Evolutionary conservation across 2,113 vertebrate species (phyloP), one percentile per base, ranked within the genome.

Genomic region (Plectropomus leopardus): DNA sequence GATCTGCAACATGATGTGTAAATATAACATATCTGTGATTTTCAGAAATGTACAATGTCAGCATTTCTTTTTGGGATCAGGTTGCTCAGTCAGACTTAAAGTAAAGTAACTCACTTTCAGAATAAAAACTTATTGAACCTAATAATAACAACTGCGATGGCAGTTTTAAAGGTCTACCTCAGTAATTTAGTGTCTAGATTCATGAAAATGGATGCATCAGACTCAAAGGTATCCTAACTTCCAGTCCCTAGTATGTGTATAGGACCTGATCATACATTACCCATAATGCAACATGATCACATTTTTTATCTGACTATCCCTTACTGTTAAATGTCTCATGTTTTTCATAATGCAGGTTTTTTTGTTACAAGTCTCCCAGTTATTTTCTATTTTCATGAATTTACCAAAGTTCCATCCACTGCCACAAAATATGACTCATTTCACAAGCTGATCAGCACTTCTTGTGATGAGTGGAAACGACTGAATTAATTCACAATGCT

Each of bases 221-320:
- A 28, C 16, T 16, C 17, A 0, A 42, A 58, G 30, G 21, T 14
- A 30, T 26, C 6, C 9, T 19, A 24, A 42, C 5, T 11, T 32
- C 19, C 24, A 5, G 16, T 30, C 51, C 9, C 9, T 6, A 42
- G 7, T 13, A 42, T 53, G 16, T 10, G 11, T 50, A 14, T 50
- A n/a, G 32, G 13, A n/a, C 21, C 36, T 24, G 1, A 44, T n/a
- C 30, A 61, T 45, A 40, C 23, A 74, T 55, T 54, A 71, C 74
- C 17, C 45, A 75, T 21, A 16, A 75, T 55, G 64, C 65, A 74
- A 17, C 15, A 34, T 8, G 4, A 28, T 3, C 5, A 21, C 15
- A 21, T 51, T 4, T 57, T 68, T 53, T 28, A 28, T n/a, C 11
- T n/a, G 1, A 68, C 21, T 26, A 21, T 14, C 40, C n/a, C 21